A percentile compares a stretch with the other conserved stretches of the same genome.
Evolutionary conservation across 2,797 vertebrate species (phyloP).

Genomic region (Fundulus diaphanus): DNA sequence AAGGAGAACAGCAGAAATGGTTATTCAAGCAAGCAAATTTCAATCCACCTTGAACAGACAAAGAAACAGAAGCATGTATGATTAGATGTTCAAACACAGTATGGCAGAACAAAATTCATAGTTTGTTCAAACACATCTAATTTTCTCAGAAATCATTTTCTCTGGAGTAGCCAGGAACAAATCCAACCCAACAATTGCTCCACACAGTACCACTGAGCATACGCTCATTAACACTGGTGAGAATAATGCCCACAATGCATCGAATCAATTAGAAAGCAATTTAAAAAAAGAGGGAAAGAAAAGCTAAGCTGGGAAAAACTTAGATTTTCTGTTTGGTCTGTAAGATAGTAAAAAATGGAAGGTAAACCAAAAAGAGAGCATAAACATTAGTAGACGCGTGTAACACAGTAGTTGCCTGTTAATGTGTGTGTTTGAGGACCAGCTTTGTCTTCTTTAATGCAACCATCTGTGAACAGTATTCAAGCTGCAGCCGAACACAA

Average conservation of each 20-base stretch:
- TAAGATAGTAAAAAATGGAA: background rate
- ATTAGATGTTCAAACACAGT: background rate
- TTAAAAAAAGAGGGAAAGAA: background rate
- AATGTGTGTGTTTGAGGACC: constrained; percentile 8
- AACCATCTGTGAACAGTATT: constrained; percentile 46
- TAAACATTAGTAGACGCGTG: constrained; percentile 12
- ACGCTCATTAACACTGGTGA: background rate
- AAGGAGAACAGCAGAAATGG: background rate
- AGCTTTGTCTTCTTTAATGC: constrained; percentile 20
- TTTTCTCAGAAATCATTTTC: background rate
- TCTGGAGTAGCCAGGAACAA: background rate
- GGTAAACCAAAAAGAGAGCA: constrained; percentile 8
- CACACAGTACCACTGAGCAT: background rate
- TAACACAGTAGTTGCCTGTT: constrained; percentile 5
- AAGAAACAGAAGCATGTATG: background rate
- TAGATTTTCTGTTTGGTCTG: background rate
- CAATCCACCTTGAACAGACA: background rate
- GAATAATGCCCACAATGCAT: background rate
- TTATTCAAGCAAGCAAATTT: background rate
- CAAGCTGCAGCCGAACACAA: constrained; percentile 34
- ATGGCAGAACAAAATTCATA: background rate
- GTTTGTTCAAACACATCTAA: background rate
- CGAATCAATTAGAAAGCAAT: background rate
- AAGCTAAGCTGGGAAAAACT: background rate
- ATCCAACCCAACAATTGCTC: background rate